Percentiles rank a stretch among this genome's conserved stretches.
phyloP scores from a whole-genome alignment of 2,797 vertebrate genomes.

The Centroberyx gerrardi region DNA sequence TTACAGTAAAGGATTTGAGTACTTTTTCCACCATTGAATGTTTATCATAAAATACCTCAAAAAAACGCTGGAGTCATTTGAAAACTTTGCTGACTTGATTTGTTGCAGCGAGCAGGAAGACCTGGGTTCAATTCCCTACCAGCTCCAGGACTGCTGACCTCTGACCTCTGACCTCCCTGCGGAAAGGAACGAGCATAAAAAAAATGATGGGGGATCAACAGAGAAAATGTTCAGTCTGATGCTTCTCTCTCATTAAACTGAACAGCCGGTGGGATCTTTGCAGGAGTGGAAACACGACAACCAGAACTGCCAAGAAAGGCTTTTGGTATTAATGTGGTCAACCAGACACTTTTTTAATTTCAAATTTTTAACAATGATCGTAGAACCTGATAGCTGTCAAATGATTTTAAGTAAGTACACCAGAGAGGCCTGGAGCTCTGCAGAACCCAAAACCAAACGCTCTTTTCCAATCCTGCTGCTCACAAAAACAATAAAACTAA shows the following conservation, averaged over 20 bases:
- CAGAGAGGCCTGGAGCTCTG: constrained; percentile 58
- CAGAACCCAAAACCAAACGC: constrained; percentile 57
- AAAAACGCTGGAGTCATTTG: neutral
- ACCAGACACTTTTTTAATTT: constrained; percentile 81
- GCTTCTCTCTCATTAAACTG: no score
- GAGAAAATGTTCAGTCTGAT: no score
- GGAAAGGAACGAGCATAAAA: neutral
- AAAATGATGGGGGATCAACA: neutral
- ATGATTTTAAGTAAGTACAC: constrained; percentile 71
- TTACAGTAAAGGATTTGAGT: no score
- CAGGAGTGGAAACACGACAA: constrained; percentile 49
- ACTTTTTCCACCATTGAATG: no score
- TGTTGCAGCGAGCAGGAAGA: no score
- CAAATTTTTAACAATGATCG: constrained; percentile 72
- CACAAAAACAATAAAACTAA: constrained; percentile 30
- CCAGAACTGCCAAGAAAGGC: constrained; percentile 31
- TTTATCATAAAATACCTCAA: no score
- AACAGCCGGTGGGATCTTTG: neutral
- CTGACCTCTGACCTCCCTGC: neutral
- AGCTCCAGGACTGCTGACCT: neutral
- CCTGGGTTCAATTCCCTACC: neutral
- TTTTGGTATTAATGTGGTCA: constrained; percentile 79
- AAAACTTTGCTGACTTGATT: neutral
- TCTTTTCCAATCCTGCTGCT: constrained; percentile 60
- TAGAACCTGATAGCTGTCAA: constrained; percentile 73